Conservation (phyloP, 2,888 invertebrate species). For the Lathronympha strigana region DNA sequence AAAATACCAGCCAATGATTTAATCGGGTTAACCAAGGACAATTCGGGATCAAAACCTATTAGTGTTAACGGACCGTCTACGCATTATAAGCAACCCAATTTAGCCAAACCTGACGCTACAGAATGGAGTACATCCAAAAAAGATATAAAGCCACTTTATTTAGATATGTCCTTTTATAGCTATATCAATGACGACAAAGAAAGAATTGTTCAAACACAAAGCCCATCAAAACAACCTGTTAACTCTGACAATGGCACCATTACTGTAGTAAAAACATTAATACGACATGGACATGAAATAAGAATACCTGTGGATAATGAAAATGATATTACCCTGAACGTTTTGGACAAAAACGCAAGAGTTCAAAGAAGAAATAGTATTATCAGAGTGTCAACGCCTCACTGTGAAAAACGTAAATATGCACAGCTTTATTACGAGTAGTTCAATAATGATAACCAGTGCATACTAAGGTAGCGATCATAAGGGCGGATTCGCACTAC, state of each 20-base stretch:
- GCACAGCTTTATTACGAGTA: neutral
- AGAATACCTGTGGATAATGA: conserved; percentile 59
- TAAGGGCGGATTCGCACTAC: too few species aligned
- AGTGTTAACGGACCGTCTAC: neutral
- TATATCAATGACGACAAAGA: conserved; percentile 57
- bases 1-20: neutral
- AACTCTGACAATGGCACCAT: conserved; percentile 51
- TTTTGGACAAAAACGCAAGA: conserved; percentile 44
- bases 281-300: conserved; percentile 55
- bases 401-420: conserved; percentile 20
- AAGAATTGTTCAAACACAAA: conserved; percentile 58
- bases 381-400: neutral
- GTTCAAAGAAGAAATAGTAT: neutral
- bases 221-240: conserved; percentile 46
- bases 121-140: conserved; percentile 25
- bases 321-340: conserved; percentile 57
- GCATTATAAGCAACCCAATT: neutral
- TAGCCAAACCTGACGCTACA: neutral
- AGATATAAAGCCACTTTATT: conserved; percentile 33
- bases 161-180: conserved; percentile 63
- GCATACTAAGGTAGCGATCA: too few species aligned
- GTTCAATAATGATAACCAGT: too few species aligned
- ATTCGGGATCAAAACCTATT: neutral
- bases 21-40: neutral
- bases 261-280: conserved; percentile 54